Percentiles rank a stretch among this genome's conserved stretches.
Conservation (phyloP, 2,888 invertebrate genomes). For the Gortyna flavago region DNA sequence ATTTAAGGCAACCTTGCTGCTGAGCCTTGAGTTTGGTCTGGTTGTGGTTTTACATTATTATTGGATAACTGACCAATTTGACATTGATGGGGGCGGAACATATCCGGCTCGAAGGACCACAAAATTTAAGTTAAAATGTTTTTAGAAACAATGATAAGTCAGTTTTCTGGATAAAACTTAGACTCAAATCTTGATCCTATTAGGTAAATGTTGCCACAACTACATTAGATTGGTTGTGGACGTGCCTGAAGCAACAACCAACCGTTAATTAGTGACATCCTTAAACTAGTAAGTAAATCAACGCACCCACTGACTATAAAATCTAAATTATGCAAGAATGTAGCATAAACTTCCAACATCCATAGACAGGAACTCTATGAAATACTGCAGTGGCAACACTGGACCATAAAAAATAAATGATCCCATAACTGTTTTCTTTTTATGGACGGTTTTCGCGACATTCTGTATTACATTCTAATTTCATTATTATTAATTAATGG, state of each 20-base stretch:
- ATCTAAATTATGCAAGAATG: constrained; percentile 44
- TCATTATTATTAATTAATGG: constrained; percentile 28
- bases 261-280: constrained; percentile 39
- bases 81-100: not conserved
- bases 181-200: not conserved
- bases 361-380: constrained; percentile 17
- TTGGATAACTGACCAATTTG: constrained; percentile 5
- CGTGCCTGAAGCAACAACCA: not conserved
- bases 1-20: constrained; percentile 14
- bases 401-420: constrained; percentile 21
- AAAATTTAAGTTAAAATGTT: not conserved
- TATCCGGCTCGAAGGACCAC: constrained; percentile 27
- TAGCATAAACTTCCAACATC: constrained; percentile 16
- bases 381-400: constrained; percentile 4
- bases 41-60: constrained; percentile 17
- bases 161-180: not conserved
- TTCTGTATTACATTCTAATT: constrained; percentile 40
- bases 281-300: constrained; percentile 28
- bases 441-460: constrained; percentile 28
- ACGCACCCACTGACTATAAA: constrained; percentile 20
- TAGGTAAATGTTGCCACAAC: not conserved
- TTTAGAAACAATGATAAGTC: not conserved
- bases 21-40: constrained; percentile 6
- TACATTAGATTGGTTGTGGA: not conserved
- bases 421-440: constrained; percentile 37